These are phyloP conservation scores for Mastomys natalensis DNA, from an alignment of 2,113 vertebrate genomes.

Conservation along the genomic window DNA sequence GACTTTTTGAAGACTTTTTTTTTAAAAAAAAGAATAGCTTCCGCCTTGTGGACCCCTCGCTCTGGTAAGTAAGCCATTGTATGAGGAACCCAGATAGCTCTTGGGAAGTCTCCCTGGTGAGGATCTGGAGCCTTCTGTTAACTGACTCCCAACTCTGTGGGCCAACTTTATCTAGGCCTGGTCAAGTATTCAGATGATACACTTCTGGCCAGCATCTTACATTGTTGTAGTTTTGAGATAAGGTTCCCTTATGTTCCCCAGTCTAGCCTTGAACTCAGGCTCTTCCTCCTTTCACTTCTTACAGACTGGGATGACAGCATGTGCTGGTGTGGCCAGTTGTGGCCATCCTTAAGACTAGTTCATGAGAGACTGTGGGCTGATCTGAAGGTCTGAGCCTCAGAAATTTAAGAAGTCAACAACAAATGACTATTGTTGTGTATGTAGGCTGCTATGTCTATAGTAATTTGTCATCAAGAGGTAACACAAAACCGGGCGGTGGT, in stretches of 20 bases:
- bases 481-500: no score
- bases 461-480: slow-evolving; percentile 51
- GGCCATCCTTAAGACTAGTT: not conserved
- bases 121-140: not conserved
- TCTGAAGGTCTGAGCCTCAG: not conserved
- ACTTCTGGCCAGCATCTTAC: not conserved
- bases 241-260: not conserved
- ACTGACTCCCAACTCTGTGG: not conserved
- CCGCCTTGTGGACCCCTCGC: not conserved
- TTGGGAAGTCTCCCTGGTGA: not conserved
- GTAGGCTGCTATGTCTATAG: slow-evolving; percentile 32
- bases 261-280: not conserved
- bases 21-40: not conserved
- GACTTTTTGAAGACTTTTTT: not conserved
- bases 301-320: not conserved
- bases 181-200: not conserved
- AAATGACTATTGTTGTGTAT: slow-evolving; percentile 13
- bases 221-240: not conserved
- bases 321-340: not conserved
- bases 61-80: slow-evolving; percentile 20
- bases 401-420: not conserved
- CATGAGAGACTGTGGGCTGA: not conserved
- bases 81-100: not conserved
- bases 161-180: not conserved
- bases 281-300: not conserved